Conservation (phyloP, 2,113 vertebrate genomes). For the Mormoops blainvillei region DNA sequence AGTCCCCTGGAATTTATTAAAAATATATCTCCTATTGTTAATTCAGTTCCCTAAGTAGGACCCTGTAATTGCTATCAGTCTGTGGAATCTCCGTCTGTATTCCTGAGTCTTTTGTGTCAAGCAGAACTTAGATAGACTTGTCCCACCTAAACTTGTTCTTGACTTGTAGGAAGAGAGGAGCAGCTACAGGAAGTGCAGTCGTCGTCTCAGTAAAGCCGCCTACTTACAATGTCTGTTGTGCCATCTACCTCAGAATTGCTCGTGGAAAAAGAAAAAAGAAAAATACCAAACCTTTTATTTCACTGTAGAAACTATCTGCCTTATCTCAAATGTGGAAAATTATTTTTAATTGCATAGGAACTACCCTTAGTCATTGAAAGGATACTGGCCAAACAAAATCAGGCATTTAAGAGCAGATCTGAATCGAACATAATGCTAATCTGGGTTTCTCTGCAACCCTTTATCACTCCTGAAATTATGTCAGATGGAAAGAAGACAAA, state of each 20-base stretch:
- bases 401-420: neutral
- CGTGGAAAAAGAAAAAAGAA: neutral
- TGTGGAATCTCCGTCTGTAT: neutral
- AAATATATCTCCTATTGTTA: neutral
- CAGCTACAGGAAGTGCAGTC: neutral
- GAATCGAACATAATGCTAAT: neutral
- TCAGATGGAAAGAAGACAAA: neutral
- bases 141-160: neutral
- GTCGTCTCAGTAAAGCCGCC: neutral
- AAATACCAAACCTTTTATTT: neutral
- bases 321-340: neutral
- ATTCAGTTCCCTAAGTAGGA: neutral
- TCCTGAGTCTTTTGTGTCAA: neutral
- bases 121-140: neutral
- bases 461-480: neutral
- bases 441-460: neutral
- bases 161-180: neutral
- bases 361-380: neutral
- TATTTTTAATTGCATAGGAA: neutral
- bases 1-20: neutral
- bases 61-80: neutral
- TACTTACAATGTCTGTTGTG: neutral
- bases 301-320: neutral
- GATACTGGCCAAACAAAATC: neutral
- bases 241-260: neutral